Conservation (phyloP, 2,113 vertebrate genomes). For the Acanthisitta chloris region DNA sequence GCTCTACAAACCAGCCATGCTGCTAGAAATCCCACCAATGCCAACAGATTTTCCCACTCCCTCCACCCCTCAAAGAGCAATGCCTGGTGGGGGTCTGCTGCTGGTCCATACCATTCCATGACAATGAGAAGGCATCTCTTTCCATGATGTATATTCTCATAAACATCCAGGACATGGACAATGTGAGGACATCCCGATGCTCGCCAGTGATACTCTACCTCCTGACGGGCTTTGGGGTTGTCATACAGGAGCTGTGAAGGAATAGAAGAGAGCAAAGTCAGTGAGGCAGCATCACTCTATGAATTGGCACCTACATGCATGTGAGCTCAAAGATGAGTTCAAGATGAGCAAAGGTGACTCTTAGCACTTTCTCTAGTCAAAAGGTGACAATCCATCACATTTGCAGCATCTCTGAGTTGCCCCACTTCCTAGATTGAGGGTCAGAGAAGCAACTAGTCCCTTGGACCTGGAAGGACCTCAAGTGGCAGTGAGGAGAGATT, state of each 20-base stretch:
- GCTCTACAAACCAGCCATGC: not conserved
- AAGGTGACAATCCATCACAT: not conserved
- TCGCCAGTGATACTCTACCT: slow-evolving; percentile 91
- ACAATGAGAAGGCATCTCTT: slow-evolving; percentile 96
- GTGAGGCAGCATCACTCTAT: not conserved
- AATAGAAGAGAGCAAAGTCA: not conserved
- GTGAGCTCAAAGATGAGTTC: not conserved
- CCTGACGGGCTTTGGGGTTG: slow-evolving; percentile 90
- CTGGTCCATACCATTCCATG: slow-evolving; percentile 91
- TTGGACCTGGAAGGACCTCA: not conserved
- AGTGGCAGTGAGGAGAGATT: not conserved
- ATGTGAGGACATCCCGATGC: slow-evolving; percentile 90
- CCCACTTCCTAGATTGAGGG: not conserved
- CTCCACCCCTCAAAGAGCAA: not conserved
- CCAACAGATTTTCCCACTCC: not conserved
- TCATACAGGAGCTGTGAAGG: slow-evolving; percentile 85
- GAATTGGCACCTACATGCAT: not conserved
- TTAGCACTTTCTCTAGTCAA: not conserved
- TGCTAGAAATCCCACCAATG: not conserved
- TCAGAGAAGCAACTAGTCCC: not conserved
- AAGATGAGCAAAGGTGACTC: not conserved
- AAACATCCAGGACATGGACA: slow-evolving; percentile 85
- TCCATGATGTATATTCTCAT: slow-evolving; percentile 94
- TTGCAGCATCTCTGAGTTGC: not conserved
- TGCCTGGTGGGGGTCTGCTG: not conserved